Conservation (phyloP, 2,888 invertebrate genomes). For the Tenodera sinensis region DNA sequence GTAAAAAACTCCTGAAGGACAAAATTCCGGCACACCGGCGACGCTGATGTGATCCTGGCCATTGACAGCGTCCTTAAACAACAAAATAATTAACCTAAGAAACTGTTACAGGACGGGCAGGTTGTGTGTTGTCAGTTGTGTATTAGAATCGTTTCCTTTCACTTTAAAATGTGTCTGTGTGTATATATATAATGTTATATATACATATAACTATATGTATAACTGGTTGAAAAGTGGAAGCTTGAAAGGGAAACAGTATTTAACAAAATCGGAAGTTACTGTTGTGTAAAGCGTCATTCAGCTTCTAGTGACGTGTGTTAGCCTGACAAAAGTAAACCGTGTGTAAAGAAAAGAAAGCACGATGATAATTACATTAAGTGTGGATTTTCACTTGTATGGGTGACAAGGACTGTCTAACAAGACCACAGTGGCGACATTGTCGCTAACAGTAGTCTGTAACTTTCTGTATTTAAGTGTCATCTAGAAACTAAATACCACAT, state of each 20-base stretch:
- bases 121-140: too few species aligned
- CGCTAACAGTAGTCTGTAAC: not conserved
- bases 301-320: not conserved
- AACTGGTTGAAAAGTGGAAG: not conserved
- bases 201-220: too few species aligned
- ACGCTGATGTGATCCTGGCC: too few species aligned
- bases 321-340: not conserved
- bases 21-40: too few species aligned
- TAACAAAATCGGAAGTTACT: not conserved
- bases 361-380: not conserved
- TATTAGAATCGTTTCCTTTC: too few species aligned
- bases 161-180: too few species aligned
- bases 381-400: not conserved
- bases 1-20: too few species aligned
- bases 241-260: not conserved
- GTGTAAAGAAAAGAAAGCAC: not conserved
- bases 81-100: too few species aligned
- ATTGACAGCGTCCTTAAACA: too few species aligned
- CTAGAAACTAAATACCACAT: not conserved
- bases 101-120: too few species aligned
- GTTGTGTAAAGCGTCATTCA: not conserved
- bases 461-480: not conserved
- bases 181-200: too few species aligned
- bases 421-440: not conserved
- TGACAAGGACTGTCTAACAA: not conserved